These are phyloP conservation scores for Tautogolabrus adspersus DNA, from an alignment of 2,113 vertebrate genomes.

Conservation along the genomic window DNA sequence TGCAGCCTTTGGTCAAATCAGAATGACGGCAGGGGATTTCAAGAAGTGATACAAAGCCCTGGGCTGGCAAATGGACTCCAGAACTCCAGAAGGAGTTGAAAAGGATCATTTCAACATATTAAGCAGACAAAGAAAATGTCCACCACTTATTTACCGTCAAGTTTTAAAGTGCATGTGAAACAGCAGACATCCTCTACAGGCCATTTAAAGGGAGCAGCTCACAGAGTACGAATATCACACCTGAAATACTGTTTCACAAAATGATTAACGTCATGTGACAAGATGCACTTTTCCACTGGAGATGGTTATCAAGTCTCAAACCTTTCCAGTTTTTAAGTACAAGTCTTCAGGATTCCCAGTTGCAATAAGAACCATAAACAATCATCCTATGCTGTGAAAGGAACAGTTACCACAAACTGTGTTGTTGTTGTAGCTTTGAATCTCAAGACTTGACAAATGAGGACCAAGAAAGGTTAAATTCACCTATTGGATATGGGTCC, in stretches of 20 bases:
- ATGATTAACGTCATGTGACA: not conserved
- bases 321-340: not conserved
- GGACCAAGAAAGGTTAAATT: not conserved
- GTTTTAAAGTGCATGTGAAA: no score
- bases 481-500: not conserved
- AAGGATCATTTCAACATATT: not conserved
- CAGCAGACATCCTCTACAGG: no score
- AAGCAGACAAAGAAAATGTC: not conserved
- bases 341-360: not conserved
- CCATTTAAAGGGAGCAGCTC: not conserved
- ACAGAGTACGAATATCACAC: not conserved
- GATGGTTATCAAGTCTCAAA: not conserved
- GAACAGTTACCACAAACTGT: no score
- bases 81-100: not conserved
- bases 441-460: not conserved
- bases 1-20: constrained; percentile 1
- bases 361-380: no score
- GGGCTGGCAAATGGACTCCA: not conserved
- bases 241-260: not conserved
- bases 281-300: not conserved
- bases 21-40: not conserved
- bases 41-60: not conserved
- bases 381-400: no score
- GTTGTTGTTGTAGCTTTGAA: not conserved
- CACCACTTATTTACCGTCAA: no score